These are phyloP conservation scores for Agelas oroides DNA, from an alignment of 37 sponge, comb jelly and placozoan genomes.

Conservation along the genomic window DNA sequence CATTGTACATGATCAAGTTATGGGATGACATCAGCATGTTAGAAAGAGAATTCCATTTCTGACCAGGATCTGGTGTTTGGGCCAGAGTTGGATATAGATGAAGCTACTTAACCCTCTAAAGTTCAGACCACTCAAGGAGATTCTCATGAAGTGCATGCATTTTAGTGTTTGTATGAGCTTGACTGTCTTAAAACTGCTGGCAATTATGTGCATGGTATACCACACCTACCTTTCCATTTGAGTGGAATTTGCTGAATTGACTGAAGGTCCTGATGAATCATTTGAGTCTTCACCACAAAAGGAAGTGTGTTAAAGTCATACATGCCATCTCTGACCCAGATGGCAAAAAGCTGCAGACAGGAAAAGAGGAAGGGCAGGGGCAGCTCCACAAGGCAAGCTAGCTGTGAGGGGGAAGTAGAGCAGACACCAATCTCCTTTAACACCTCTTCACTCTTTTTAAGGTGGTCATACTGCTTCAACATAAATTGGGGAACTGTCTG, in stretches of 20 bases:
- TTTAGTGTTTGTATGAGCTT: too few relatives aligned
- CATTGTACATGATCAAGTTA: too few relatives aligned
- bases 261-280: conserved; percentile 21
- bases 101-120: too few relatives aligned
- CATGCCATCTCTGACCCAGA: conserved; percentile 75
- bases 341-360: conserved; percentile 54
- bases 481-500: conserved; percentile 37
- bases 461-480: conserved; percentile 35
- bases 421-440: conserved; percentile 39
- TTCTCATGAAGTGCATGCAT: too few relatives aligned
- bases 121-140: too few relatives aligned
- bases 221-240: conserved; percentile 2
- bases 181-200: too few relatives aligned
- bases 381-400: conserved; percentile 27
- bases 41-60: too few relatives aligned
- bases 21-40: too few relatives aligned
- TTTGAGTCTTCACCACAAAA: conserved; percentile 61
- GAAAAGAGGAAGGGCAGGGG: conserved; percentile 18
- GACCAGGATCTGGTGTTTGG: too few relatives aligned
- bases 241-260: conserved; percentile 31
- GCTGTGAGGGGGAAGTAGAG: conserved; percentile 17
- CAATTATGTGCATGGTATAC: too few relatives aligned
- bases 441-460: background rate
- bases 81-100: too few relatives aligned
- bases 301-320: conserved; percentile 78